These are phyloP conservation scores for Temnothorax nylanderi DNA, from an alignment of 1,140 invertebrate species.

Conservation along the genomic window DNA sequence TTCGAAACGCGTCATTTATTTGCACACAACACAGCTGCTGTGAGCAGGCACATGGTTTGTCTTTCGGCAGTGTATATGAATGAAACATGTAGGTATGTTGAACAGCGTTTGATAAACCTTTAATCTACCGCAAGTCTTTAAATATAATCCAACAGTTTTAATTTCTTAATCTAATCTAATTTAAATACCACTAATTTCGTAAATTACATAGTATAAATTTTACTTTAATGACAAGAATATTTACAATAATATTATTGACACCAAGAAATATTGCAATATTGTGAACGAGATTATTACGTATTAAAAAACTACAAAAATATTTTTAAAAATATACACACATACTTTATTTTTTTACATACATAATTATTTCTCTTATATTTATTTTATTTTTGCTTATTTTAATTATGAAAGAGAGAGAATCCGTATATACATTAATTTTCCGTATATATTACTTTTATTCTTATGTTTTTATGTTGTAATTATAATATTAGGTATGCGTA, in stretches of 20 bases:
- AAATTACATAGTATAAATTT: neutral
- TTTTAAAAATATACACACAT: neutral
- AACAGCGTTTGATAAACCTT: neutral
- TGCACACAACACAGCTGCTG: neutral
- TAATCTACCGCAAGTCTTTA: neutral
- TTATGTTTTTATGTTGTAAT: neutral
- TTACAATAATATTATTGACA: neutral
- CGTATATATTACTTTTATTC: neutral
- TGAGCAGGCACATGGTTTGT: neutral
- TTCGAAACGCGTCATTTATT: slow-evolving; percentile 4
- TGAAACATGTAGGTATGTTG: neutral
- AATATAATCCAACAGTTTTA: neutral
- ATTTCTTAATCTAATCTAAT: neutral
- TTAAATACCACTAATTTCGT: neutral
- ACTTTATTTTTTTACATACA: neutral
- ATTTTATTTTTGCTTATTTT: neutral
- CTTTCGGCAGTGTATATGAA: neutral
- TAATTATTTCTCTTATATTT: neutral
- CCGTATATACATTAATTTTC: too few relatives aligned
- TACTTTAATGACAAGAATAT: neutral
- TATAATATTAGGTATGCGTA: slow-evolving; percentile 9
- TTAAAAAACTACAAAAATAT: neutral
- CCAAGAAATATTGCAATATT: neutral
- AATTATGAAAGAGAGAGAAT: neutral
- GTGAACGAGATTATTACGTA: neutral